Evolutionary conservation across 2,888 invertebrate genomes (phyloP).

Genomic region (Lottia gigantea): DNA sequence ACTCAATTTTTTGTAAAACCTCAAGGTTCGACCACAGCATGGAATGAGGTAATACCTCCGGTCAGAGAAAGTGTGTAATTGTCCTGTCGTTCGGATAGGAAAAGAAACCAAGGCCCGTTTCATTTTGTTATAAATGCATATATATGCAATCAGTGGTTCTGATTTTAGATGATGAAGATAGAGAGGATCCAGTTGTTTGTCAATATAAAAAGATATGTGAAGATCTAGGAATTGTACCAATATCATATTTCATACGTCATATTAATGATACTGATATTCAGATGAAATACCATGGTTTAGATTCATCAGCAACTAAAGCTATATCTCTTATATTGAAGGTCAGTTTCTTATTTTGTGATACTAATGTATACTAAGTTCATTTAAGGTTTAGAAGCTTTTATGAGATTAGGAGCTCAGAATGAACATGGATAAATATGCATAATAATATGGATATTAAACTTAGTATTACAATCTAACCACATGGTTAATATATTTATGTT

Average conservation of each 20-base stretch:
- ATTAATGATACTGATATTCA: constrained; percentile 56
- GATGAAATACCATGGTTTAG: constrained; percentile 62
- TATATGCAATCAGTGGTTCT: no score
- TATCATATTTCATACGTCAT: constrained; percentile 61
- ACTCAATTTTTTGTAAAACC: no score
- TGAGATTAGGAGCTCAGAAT: no score
- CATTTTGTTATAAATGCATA: no score
- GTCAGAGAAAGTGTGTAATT: no score
- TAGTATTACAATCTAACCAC: no score
- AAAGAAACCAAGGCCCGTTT: no score
- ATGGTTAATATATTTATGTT: no score
- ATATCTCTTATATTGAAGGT: constrained; percentile 61
- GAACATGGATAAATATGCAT: neutral
- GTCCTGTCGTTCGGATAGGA: no score
- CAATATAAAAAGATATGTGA: constrained; percentile 59
- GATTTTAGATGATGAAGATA: constrained; percentile 20
- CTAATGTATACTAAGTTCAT: neutral
- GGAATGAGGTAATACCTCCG: no score
- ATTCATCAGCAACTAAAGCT: constrained; percentile 52
- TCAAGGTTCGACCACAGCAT: no score
- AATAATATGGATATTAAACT: no score
- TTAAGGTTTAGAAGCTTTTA: neutral
- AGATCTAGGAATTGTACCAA: constrained; percentile 60
- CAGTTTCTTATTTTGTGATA: constrained; percentile 16
- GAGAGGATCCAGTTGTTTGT: constrained; percentile 48